Conservation (phyloP, 2,113 vertebrate species). For the Tachysurus fulvidraco region DNA sequence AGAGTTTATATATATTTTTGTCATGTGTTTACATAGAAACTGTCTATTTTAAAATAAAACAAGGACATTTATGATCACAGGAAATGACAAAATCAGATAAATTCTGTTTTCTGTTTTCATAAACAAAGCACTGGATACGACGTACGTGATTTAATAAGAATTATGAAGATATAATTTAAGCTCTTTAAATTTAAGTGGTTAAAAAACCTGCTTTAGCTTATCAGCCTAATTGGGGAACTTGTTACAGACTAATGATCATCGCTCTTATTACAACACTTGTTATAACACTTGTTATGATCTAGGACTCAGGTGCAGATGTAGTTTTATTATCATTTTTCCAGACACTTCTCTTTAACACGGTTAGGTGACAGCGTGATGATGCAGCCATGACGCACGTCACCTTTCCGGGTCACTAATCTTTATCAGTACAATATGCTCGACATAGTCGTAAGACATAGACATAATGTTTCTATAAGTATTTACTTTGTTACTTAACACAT, state of each 20-base stretch:
- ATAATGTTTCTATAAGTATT: background rate
- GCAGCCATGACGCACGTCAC: background rate
- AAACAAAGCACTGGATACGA: background rate
- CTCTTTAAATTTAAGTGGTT: too few relatives aligned
- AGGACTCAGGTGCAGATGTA: conserved; percentile 19
- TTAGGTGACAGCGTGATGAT: background rate
- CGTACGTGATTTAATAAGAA: background rate
- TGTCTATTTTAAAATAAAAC: background rate
- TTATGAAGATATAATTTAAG: background rate
- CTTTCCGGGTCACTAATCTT: background rate
- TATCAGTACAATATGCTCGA: background rate
- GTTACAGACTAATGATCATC: background rate
- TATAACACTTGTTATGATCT: conserved; percentile 1
- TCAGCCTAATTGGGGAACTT: background rate
- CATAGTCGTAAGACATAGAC: too few relatives aligned
- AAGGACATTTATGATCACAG: background rate
- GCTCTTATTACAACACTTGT: background rate
- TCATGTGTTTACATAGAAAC: background rate
- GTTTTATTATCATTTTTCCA: background rate
- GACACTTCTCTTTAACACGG: conserved; percentile 31
- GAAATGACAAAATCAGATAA: background rate
- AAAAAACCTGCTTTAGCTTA: background rate
- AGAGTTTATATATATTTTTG: background rate
- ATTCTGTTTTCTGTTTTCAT: too few relatives aligned
- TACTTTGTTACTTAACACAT: background rate